Evolutionary conservation across 2,113 vertebrate genomes (phyloP).

Genomic region (Erinaceus europaeus): DNA sequence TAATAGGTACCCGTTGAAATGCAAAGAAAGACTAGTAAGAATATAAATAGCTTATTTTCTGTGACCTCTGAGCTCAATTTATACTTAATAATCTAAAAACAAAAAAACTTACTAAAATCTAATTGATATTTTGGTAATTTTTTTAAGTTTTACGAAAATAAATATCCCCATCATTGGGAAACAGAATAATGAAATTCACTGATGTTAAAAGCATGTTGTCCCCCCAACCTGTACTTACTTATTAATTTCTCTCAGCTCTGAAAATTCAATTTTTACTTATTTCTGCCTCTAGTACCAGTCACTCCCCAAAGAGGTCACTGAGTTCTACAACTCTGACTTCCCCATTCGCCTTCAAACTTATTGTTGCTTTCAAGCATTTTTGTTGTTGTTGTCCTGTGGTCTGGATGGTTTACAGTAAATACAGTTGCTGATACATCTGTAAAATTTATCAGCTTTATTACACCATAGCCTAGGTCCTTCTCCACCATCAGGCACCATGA

Average conservation of each 20-base stretch:
- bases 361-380: too few relatives aligned
- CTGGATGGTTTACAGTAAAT: too few relatives aligned
- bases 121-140: neutral
- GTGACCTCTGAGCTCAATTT: neutral
- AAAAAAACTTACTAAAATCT: conserved; percentile 2
- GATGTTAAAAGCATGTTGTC: neutral
- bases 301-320: neutral
- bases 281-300: neutral
- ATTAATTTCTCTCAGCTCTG: neutral
- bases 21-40: neutral
- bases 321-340: neutral
- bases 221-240: neutral
- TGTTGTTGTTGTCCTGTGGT: too few relatives aligned
- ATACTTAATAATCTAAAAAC: conserved; percentile 11
- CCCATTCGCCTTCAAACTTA: neutral
- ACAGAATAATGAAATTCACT: neutral
- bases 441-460: too few relatives aligned
- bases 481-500: too few relatives aligned
- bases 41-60: neutral
- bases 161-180: neutral
- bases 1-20: neutral
- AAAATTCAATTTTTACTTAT: neutral
- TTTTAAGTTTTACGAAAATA: neutral
- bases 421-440: too few relatives aligned
- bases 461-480: too few relatives aligned